Conservation (phyloP, 1,140 invertebrate species). For the Meteorus sp. region DNA sequence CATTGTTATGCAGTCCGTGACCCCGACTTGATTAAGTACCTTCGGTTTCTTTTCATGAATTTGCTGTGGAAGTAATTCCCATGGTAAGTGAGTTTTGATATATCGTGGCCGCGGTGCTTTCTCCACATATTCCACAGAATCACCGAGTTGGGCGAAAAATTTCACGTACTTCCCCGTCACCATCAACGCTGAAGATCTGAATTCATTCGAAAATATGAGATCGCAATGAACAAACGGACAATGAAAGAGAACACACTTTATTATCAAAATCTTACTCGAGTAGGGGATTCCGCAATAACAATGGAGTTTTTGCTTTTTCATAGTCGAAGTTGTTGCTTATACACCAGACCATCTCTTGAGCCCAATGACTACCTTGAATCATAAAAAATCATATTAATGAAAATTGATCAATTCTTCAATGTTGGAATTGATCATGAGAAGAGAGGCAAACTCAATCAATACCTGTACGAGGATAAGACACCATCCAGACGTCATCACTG, state of each 20-base stretch:
- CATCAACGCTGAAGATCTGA: constrained; percentile 57
- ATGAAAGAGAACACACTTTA: too few species aligned
- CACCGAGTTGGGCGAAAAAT: constrained; percentile 56
- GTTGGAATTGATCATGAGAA: not conserved
- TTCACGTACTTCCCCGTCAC: constrained; percentile 53
- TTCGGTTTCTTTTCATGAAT: constrained; percentile 73
- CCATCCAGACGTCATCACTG: constrained; percentile 76
- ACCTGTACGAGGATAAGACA: constrained; percentile 82
- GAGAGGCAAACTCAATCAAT: constrained; percentile 9
- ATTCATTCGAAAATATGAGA: constrained; percentile 2
- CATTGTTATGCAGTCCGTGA: too few species aligned
- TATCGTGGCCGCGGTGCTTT: constrained; percentile 71
- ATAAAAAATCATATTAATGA: not conserved
- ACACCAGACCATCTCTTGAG: constrained; percentile 87
- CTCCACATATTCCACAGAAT: constrained; percentile 71
- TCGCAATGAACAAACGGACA: constrained; percentile 2
- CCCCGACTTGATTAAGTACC: constrained; percentile 57
- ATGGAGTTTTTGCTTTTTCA: constrained; percentile 70
- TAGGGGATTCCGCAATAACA: constrained; percentile 64
- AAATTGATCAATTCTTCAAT: not conserved
- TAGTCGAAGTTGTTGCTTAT: constrained; percentile 79
- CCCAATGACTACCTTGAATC: constrained; percentile 79
- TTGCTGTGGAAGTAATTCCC: constrained; percentile 70
- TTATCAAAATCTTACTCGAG: constrained; percentile 62
- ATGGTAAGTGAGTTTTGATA: constrained; percentile 81